Conservation (phyloP, 2,797 vertebrate genomes). For the Onychomys arenicola region DNA sequence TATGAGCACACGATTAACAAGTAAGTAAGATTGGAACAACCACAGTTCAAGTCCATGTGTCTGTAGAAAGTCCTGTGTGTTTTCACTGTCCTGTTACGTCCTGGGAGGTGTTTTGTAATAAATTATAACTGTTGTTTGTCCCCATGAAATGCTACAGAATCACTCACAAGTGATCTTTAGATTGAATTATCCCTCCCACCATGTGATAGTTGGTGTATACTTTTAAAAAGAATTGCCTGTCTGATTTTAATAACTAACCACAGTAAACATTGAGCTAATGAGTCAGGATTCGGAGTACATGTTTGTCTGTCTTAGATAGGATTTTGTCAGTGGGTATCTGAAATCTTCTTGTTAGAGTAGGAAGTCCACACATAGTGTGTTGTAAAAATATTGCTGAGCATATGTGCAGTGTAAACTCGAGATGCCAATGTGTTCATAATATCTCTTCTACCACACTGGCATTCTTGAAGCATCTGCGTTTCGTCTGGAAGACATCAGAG, state of each 20-base stretch:
- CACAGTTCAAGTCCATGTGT: neutral
- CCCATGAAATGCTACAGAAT: neutral
- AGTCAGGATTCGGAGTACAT: neutral
- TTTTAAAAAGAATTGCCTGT: constrained; percentile 35
- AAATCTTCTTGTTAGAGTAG: constrained; percentile 12
- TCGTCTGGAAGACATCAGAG: neutral
- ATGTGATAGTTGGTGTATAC: neutral
- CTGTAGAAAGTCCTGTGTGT: neutral
- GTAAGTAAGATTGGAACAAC: constrained; percentile 88
- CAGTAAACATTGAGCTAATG: neutral
- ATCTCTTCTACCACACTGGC: neutral
- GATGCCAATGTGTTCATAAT: neutral
- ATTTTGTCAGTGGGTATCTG: constrained; percentile 12
- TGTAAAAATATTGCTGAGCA: neutral
- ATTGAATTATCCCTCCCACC: neutral
- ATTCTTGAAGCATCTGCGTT: constrained; percentile 39
- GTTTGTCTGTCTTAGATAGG: neutral
- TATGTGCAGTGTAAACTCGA: neutral
- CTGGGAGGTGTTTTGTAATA: neutral
- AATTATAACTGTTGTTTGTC: neutral
- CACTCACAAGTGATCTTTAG: neutral
- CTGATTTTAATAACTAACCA: neutral
- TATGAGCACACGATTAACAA: constrained; percentile 97
- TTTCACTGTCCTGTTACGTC: neutral
- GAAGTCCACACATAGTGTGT: neutral